Base-by-base conservation (phyloP, 2,113 vertebrate genomes). In the Saguinus imperator region DNA sequence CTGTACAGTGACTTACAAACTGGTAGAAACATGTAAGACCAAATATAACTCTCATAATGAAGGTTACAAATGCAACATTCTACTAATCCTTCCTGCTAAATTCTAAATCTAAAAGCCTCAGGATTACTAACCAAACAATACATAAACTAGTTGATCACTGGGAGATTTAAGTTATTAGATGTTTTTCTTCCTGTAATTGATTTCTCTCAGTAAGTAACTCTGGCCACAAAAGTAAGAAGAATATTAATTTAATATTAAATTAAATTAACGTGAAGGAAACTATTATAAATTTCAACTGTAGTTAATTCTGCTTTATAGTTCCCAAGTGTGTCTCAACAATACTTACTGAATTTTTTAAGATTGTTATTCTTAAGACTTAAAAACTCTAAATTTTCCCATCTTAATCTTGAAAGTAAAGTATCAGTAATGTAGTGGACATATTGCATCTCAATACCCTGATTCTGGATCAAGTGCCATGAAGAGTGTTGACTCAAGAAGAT, bases 1-100 rank as follows among this genome's bases (percentile, higher is more conserved):
- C 86, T 97, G 81, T 96, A 97, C 97, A 96, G 76, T 96, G 97
- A 95, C 87, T 96, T 97, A 93, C 66, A 98, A 94, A 97, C 88
- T 96, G 90, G 94, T 97, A 98, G 92, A 97, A 96, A 94, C 1
- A 0, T 92, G 84, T 80, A 79, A 95, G 89, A 95, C 98, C 97
- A 97, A 98, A 96, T 97, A 98, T 89, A 97, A 98, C 96, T 97
- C 91, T 98, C 93, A 98, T 86, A 95, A 81, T 94, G 97, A 98
- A 97, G 89, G 97, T 97, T 97, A 94, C 48, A 96, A 58, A 55
- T 10, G 43, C 80, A 97, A 96, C 6, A 93, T 64, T 72, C 96
- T 96, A 85, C 92, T 95, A 96, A 83, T 85, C 83, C 90, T 97
- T 97, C 64, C 75, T 89, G 40, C 37, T 84, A 84, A 92, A 88